phyloP scores from a whole-genome alignment of 2,113 vertebrate genomes.

The Prolemur simus region DNA sequence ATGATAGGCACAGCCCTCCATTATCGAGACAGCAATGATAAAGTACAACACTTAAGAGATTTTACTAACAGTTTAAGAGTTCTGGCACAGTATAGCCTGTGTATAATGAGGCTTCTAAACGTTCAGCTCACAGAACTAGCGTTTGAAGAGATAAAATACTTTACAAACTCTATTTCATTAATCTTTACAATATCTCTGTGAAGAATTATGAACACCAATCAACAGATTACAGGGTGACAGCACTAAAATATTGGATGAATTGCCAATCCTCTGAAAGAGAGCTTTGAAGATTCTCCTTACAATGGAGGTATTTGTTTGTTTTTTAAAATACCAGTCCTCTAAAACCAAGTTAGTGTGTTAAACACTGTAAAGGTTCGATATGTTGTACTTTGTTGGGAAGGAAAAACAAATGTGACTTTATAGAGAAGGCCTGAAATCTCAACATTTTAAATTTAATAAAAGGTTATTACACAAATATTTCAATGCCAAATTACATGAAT shows the following conservation, averaged over 20 bases:
- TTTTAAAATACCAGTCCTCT: neutral
- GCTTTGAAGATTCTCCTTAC: neutral
- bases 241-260: constrained; percentile 60
- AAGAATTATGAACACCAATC: constrained; percentile 79
- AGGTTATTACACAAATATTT: constrained; percentile 19
- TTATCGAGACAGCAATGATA: constrained; percentile 76
- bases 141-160: constrained; percentile 71
- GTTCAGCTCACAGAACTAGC: constrained; percentile 68
- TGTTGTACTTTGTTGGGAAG: neutral
- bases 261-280: neutral
- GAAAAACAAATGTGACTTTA: neutral
- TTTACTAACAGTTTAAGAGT: constrained; percentile 79
- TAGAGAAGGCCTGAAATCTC: neutral
- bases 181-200: constrained; percentile 73
- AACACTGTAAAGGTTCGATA: neutral
- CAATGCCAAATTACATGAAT: neutral
- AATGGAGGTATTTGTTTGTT: neutral
- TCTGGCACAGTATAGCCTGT: constrained; percentile 57
- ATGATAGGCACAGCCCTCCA: constrained; percentile 61
- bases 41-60: constrained; percentile 76
- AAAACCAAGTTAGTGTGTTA: neutral
- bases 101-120: constrained; percentile 77
- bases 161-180: constrained; percentile 75
- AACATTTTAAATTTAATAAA: constrained; percentile 41
- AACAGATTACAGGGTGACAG: constrained; percentile 64